Evolutionary conservation across 1,140 invertebrate species (phyloP), one percentile per base, ranked within the genome.

Genomic region (Dreissena polymorpha): DNA sequence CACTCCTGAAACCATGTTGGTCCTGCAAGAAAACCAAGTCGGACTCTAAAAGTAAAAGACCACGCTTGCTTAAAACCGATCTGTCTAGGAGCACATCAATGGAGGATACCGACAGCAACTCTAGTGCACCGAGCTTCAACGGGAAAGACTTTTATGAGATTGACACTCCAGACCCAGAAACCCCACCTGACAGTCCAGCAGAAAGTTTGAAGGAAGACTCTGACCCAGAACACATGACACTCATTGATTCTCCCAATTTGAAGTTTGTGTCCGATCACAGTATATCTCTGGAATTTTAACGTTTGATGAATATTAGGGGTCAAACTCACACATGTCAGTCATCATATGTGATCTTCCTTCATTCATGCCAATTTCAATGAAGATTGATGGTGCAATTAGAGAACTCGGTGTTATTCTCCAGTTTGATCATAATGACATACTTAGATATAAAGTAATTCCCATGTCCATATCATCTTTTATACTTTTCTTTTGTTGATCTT

Each of bases 1-100:
- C 94, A 67, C 94, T 95, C 55, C 90, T 95, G 67, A 95, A 95
- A 86, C 95, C 95, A 2, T 96, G 95, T 87, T 84, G 72, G 25
- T 81, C 73, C 6, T 89, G 89, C 80, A 60, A 69, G 10, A 86
- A 85, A 23, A 72, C 65, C 83, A 88, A 81, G 83, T 86, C 60
- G 70, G 74, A n/a, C 25, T n/a, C 18, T n/a, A 69, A 23, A 18
- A 49, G 39, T 29, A 69, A 39, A 23, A 29, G n/a, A 23, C 21
- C 13, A 10, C 16, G 21, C 12, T n/a, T 13, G 16, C 49, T 6
- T 18, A 29, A 72, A 51, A 51, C 27, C n/a, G 21, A 18, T 3
- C 16, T n/a, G 16, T n/a, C 16, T 3, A 83, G 88, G 12, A 88
- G 87, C 75, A 85, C 86, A 21, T 89, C 88, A 0, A 77, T 87